These are phyloP conservation scores for Melanerpes aurifrons DNA, from an alignment of 2,113 vertebrate genomes.

Conservation along the genomic window DNA sequence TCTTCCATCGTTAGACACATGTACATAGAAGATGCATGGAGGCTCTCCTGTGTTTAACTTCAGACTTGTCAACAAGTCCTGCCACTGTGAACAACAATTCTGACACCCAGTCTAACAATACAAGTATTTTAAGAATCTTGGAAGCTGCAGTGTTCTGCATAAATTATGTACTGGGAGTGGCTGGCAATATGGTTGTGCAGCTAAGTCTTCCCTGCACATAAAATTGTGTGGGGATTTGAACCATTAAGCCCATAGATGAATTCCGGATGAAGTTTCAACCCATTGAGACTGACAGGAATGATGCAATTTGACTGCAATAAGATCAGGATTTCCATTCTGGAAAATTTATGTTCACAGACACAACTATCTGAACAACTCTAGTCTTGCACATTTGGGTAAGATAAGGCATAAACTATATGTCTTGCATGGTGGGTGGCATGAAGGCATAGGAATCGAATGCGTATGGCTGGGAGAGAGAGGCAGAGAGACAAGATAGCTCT, in stretches of 20 bases:
- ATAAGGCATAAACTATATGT: not conserved
- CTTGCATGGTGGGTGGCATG: too few species aligned
- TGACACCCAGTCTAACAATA: not conserved
- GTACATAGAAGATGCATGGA: not conserved
- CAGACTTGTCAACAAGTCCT: not conserved
- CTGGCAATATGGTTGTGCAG: not conserved
- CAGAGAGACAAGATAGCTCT: not conserved
- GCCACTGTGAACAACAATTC: not conserved
- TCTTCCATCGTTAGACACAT: not conserved
- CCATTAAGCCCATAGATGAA: not conserved
- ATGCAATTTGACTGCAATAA: not conserved
- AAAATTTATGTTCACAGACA: not conserved
- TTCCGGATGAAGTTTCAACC: not conserved
- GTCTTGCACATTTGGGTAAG: not conserved
- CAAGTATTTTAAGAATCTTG: not conserved
- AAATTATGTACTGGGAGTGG: not conserved
- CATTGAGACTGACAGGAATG: not conserved
- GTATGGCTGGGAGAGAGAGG: not conserved
- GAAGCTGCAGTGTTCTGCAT: not conserved
- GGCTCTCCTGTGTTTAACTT: conserved; percentile 3
- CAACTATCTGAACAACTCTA: not conserved
- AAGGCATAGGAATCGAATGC: not conserved
- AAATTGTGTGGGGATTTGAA: not conserved
- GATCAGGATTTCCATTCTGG: not conserved
- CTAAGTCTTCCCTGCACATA: not conserved